These are phyloP conservation scores for Sesamia nonagrioides DNA, from an alignment of 1,140 invertebrate species.

Conservation along the genomic window DNA sequence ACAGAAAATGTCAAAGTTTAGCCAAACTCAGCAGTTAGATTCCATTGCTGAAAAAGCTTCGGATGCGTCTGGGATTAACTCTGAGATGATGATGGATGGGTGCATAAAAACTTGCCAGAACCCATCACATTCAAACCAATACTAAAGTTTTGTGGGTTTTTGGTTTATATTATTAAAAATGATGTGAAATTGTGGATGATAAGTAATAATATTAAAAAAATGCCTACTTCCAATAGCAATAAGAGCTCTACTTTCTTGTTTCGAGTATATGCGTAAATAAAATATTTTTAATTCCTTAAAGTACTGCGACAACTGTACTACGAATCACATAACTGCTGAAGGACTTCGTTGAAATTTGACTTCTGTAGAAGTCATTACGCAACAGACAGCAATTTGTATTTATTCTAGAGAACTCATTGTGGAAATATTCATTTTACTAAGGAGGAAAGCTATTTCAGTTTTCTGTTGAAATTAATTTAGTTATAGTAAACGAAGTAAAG, in stretches of 20 bases:
- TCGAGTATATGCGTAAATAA: neutral
- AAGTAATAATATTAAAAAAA: neutral
- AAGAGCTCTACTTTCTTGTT: neutral
- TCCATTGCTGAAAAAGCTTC: too few relatives aligned
- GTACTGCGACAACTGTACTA: neutral
- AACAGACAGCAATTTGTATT: slow-evolving; percentile 6
- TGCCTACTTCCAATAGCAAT: neutral
- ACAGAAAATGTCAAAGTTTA: too few relatives aligned
- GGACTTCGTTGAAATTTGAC: slow-evolving; percentile 6
- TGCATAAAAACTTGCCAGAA: too few relatives aligned
- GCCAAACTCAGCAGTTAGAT: too few relatives aligned
- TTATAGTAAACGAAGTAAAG: too few relatives aligned
- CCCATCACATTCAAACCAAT: too few relatives aligned
- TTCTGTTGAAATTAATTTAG: neutral
- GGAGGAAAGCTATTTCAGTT: neutral
- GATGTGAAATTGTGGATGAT: too few relatives aligned
- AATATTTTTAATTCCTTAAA: neutral
- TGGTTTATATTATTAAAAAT: too few relatives aligned
- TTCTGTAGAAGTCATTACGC: slow-evolving; percentile 21
- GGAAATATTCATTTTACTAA: slow-evolving; percentile 12
- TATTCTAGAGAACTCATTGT: slow-evolving; percentile 3
- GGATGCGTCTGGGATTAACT: too few relatives aligned
- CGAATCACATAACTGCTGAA: slow-evolving; percentile 5
- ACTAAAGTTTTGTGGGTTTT: too few relatives aligned
- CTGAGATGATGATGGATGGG: too few relatives aligned